phyloP scores from a whole-genome alignment of 2,888 invertebrate species.

The Nemurella pictetii region DNA sequence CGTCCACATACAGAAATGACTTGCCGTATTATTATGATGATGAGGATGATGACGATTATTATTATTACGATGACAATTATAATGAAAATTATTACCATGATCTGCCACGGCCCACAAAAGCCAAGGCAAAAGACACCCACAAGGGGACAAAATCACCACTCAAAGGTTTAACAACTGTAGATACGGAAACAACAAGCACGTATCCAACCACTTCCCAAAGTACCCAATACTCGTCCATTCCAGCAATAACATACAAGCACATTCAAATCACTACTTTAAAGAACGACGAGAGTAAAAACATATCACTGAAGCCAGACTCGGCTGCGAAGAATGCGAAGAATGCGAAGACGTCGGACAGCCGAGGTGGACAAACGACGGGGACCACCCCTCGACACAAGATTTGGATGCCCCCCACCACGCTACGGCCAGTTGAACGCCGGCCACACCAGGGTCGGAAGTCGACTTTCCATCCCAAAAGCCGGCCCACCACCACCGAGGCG shows the following conservation, averaged over 20 bases:
- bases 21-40: slow-evolving; percentile 22
- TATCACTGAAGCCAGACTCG: not conserved
- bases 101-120: not conserved
- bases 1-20: slow-evolving; percentile 5
- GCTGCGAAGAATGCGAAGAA: no score
- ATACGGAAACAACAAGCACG: not conserved
- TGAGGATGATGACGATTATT: slow-evolving; percentile 27
- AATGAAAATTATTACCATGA: slow-evolving; percentile 14
- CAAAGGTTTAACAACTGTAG: not conserved
- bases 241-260: slow-evolving; percentile 20
- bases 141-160: not conserved
- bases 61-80: slow-evolving; percentile 23
- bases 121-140: not conserved
- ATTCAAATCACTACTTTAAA: slow-evolving; percentile 27
- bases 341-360: not conserved
- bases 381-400: not conserved
- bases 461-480: slow-evolving; percentile 19
- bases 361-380: slow-evolving; percentile 26
- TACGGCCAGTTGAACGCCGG: slow-evolving; percentile 1
- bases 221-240: not conserved
- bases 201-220: not conserved
- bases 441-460: slow-evolving; percentile 13
- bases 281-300: slow-evolving; percentile 10
- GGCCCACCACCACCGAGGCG: slow-evolving; percentile 12
- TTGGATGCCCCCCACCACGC: slow-evolving; percentile 1